phyloP scores from a whole-genome alignment of 1,140 invertebrate genomes.

The Ganaspis sp. region DNA sequence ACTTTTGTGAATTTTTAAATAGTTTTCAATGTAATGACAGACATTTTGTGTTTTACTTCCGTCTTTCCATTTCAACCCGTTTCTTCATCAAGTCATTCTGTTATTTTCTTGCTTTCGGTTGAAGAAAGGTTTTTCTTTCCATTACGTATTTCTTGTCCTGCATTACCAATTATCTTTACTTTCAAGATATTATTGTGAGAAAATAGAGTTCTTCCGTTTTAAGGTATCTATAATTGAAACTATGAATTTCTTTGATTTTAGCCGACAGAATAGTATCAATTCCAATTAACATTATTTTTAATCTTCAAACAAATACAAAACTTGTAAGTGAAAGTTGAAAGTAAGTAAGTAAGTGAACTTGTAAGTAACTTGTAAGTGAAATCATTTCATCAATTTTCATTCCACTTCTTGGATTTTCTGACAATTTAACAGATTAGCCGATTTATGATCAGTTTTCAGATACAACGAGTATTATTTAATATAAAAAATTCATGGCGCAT shows the following conservation, averaged over 20 bases:
- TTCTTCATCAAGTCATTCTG: slow-evolving; percentile 8
- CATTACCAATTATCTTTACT: neutral
- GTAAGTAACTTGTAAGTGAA: neutral
- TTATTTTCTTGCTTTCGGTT: slow-evolving; percentile 23
- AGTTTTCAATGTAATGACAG: slow-evolving; percentile 17
- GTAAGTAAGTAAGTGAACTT: too few relatives aligned
- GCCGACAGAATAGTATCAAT: neutral
- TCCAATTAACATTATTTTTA: neutral
- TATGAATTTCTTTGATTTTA: neutral
- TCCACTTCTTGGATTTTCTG: too few relatives aligned
- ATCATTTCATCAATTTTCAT: too few relatives aligned
- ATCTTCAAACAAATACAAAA: neutral
- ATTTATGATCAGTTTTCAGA: too few relatives aligned
- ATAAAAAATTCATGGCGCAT: too few relatives aligned
- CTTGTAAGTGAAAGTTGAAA: neutral
- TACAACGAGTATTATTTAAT: too few relatives aligned
- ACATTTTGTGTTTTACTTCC: slow-evolving; percentile 6
- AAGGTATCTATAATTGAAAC: neutral
- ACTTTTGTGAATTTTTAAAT: slow-evolving; percentile 30
- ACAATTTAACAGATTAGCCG: too few relatives aligned
- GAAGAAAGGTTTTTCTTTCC: neutral
- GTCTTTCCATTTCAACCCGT: slow-evolving; percentile 20
- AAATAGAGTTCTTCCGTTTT: slow-evolving; percentile 5
- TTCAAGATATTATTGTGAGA: slow-evolving; percentile 1
- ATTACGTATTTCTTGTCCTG: neutral